A percentile compares a stretch with the other conserved stretches of the same genome.
These are phyloP conservation scores for Gymnopithys bicolor DNA, from an alignment of 2,797 vertebrate species.

Conservation along the genomic window DNA sequence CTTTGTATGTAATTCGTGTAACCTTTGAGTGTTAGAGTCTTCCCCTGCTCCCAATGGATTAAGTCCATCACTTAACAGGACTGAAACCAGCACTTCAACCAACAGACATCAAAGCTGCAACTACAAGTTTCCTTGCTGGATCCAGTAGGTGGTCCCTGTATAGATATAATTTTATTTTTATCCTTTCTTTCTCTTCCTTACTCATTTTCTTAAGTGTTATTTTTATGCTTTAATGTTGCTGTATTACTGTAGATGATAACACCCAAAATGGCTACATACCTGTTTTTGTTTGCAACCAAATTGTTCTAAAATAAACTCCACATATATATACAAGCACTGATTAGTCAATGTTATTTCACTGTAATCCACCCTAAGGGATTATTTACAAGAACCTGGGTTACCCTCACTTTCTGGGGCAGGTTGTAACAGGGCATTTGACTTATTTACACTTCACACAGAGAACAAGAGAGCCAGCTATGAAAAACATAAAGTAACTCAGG, in stretches of 20 bases:
- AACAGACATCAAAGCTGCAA: too few relatives aligned
- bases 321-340: too few relatives aligned
- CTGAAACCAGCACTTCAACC: too few relatives aligned
- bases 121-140: too few relatives aligned
- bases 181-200: too few relatives aligned
- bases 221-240: not conserved
- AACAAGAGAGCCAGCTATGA: not conserved
- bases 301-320: not conserved
- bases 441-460: not conserved
- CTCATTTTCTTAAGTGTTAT: not conserved
- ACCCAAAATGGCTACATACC: not conserved
- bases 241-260: not conserved
- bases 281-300: not conserved
- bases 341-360: rapidly evolving
- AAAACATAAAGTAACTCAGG: not conserved
- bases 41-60: too few relatives aligned
- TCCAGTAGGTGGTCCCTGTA: too few relatives aligned
- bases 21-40: too few relatives aligned
- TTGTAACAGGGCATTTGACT: not conserved
- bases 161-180: too few relatives aligned
- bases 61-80: too few relatives aligned
- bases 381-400: not conserved
- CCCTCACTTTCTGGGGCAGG: rapidly evolving
- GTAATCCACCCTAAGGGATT: not conserved
- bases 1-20: too few relatives aligned